phyloP scores from a whole-genome alignment of 2,888 invertebrate genomes.

The Herminia tarsipennalis region DNA sequence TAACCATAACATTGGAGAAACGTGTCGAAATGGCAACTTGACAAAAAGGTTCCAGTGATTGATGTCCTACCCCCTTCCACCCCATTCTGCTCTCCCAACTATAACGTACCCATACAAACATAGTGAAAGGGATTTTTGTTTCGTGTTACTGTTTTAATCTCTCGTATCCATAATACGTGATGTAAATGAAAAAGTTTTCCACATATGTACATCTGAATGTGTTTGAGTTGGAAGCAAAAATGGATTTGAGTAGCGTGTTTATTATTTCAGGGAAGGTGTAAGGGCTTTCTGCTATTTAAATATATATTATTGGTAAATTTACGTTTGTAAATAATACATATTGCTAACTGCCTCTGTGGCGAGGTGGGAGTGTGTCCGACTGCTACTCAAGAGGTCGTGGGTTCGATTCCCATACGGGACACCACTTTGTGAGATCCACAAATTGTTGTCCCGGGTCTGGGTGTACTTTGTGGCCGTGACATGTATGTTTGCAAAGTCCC shows the following conservation, averaged over 20 bases:
- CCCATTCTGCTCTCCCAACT: constrained; percentile 9
- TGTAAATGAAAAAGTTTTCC: constrained; percentile 7
- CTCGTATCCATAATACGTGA: constrained; percentile 1
- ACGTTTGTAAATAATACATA: too few species aligned
- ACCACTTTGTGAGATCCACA: too few species aligned
- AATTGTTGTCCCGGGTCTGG: too few species aligned
- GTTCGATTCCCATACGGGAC: too few species aligned
- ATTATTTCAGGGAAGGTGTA: too few species aligned
- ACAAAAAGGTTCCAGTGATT: constrained; percentile 67
- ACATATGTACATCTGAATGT: background rate
- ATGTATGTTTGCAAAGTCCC: too few species aligned
- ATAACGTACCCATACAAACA: constrained; percentile 29
- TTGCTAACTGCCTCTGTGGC: too few species aligned
- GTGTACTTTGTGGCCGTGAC: too few species aligned
- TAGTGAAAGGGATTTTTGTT: constrained; percentile 15
- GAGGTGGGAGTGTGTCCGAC: too few species aligned
- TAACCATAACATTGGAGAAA: constrained; percentile 57
- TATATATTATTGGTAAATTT: too few species aligned
- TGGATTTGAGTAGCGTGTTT: background rate
- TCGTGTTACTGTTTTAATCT: constrained; percentile 17
- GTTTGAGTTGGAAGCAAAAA: background rate
- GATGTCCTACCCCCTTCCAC: constrained; percentile 48
- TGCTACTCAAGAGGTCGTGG: too few species aligned
- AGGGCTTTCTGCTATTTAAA: too few species aligned
- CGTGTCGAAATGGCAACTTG: constrained; percentile 66